Evolutionary conservation across 2,888 invertebrate species (phyloP), one percentile per base, ranked within the genome.

Genomic region (Liodrosophila aerea): DNA sequence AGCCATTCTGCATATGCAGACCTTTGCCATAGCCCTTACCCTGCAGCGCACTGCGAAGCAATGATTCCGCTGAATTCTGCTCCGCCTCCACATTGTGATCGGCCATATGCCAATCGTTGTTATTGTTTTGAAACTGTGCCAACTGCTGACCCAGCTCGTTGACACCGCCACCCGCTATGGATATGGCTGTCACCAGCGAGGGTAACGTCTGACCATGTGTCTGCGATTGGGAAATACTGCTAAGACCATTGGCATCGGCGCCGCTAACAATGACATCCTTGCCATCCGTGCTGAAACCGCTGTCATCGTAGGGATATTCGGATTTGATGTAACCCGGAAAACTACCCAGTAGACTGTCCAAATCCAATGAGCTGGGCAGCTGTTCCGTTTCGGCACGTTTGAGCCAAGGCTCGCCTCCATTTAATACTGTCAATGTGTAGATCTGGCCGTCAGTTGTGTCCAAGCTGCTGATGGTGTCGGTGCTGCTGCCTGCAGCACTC

Each of bases 351-450:
- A 96, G 93, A 46, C 95, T 94, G 88, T 96, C 96, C 76, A 96
- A 92, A 89, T 96, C 96, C 76, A 95, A 66, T 91, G 93, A 67
- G 87, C 89, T 84, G 89, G 92, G 82, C 92, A 94, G 88, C 39
- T 92, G 91, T 33, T 80, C 80, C 39, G 81, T 34, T 11, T 92
- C 91, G 81, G 94, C 93, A 83, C 94, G 92, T 91, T 95, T 92
- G 89, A 94, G 91, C 92, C 93, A 93, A 63, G 93, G 92, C 89
- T 92, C 91, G 86, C 94, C 91, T 76, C 94, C 95, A 90, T 96
- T 96, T 87, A 96, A 93, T 88, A 96, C 96, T 86, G 96, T 96
- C 68, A 96, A 91, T 56, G 96, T 96, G 89, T 96, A 96, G 87
- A 96, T 96, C 75, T 90, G 90, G 72, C 95, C 95, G 84, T 95